A percentile compares a stretch with the other conserved stretches of the same genome.
phyloP scores from a whole-genome alignment of 2,888 invertebrate genomes.

The Macaria notata region DNA sequence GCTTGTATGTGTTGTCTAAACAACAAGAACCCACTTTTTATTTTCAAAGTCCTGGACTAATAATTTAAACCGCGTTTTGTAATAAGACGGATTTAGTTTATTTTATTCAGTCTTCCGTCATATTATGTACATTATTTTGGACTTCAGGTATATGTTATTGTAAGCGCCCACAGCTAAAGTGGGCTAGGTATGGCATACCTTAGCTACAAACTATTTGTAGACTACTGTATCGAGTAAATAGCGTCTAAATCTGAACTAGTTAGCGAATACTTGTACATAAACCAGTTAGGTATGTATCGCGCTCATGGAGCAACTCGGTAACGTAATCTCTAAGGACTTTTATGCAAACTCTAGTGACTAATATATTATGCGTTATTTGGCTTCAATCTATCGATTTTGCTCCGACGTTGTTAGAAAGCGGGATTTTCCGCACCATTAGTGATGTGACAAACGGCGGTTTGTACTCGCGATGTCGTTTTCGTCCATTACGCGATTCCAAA shows the following conservation, averaged over 20 bases:
- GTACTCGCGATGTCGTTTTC: constrained; percentile 72
- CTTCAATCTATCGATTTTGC: constrained; percentile 64
- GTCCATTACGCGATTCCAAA: constrained; percentile 71
- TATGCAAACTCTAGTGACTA: constrained; percentile 40
- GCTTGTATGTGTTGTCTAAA: no score
- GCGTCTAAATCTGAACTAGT: background rate
- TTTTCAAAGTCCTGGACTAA: no score
- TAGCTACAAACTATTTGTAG: no score
- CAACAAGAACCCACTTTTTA: no score
- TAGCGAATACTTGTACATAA: constrained; percentile 11
- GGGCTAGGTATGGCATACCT: no score
- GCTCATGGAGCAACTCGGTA: constrained; percentile 2
- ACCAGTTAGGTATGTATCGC: constrained; percentile 2
- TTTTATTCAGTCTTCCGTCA: no score
- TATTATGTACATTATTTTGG: no score
- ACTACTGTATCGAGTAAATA: no score
- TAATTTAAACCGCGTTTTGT: no score
- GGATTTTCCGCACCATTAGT: constrained; percentile 75
- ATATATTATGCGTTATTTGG: constrained; percentile 56
- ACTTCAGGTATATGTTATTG: no score
- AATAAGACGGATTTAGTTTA: no score
- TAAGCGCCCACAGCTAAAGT: no score
- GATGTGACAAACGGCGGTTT: constrained; percentile 73
- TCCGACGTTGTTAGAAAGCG: constrained; percentile 61
- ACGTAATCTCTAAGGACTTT: constrained; percentile 23